Base-by-base conservation (phyloP, 1,140 invertebrate genomes). In the Microplitis demolitor region DNA sequence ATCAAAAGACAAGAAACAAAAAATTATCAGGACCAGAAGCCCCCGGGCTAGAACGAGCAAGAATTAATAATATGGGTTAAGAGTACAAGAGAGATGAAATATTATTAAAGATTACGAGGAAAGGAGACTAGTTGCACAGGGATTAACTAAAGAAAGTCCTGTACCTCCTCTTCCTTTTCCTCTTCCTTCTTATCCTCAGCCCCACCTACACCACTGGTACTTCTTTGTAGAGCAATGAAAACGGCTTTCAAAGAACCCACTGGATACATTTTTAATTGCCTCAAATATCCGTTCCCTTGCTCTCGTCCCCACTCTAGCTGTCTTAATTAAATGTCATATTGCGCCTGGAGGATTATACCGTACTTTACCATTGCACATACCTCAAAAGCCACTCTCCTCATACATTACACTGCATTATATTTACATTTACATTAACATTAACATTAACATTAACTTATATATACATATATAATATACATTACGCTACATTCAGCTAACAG, bases 261-360 rank as follows among this genome's bases (percentile, higher is more conserved):
- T 77, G 35, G 80, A 85, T 87, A 87, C 84, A 87, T 87, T 87
- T 87, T 87, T 87, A 87, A 87, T 87, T 87, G 83, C 82, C 78
- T 86, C 79, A 82, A 87, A 85, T 87, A 87, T 85, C 82, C 83
- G 78, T 83, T 75, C 72, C 74, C 73, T 77, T 45, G 71, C 81
- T 82, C 78, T 80, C 71, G n/a, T 72, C 73, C 69, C 76, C 33
- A 58, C 76, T 78, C 79, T 24, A 74, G 53, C 78, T 76, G 82
- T 82, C 80, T 85, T 86, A 86, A 87, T 87, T 86, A 85, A 85
- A 87, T 87, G 84, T 87, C 85, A 83, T 86, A 86, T 82, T 80
- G 71, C 61, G 77, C 80, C 83, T 76, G 50, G 62, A 66, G 80
- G 33, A n/a, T 35, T 33, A 67, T 58, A 60, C 61, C 53, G 3